Conservation (phyloP, 2,797 vertebrate species). For the Crypturellus tataupa region DNA sequence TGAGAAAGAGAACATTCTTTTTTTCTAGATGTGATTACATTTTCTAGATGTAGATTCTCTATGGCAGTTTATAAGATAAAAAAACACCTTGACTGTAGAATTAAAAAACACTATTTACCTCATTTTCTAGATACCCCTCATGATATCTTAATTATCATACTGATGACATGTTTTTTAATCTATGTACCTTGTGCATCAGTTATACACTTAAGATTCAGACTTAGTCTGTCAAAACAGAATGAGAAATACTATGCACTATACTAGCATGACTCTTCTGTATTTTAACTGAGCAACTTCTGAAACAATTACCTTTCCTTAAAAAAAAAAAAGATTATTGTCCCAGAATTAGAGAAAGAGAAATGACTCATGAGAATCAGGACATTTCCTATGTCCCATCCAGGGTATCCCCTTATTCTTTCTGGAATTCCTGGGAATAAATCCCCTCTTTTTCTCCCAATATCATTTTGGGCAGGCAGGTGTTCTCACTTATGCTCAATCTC, state of each 20-base stretch:
- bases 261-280: not conserved
- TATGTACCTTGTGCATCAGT: not conserved
- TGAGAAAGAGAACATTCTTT: not conserved
- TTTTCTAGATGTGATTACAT: no score
- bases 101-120: not conserved
- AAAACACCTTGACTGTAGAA: not conserved
- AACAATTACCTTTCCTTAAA: not conserved
- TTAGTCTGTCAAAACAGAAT: not conserved
- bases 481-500: not conserved
- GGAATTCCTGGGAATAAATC: not conserved
- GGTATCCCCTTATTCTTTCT: not conserved
- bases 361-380: not conserved
- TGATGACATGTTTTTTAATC: not conserved
- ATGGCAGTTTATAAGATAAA: not conserved
- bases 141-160: not conserved
- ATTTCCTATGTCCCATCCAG: not conserved
- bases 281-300: not conserved
- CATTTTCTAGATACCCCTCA: not conserved
- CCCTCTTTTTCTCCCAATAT: not conserved
- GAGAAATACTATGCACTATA: not conserved
- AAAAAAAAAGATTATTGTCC: not conserved
- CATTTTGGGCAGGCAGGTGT: not conserved
- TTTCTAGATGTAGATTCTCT: not conserved
- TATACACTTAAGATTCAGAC: not conserved
- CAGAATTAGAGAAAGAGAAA: not conserved